Conservation (phyloP, 2,797 vertebrate genomes). For the Vespertilio murinus region DNA sequence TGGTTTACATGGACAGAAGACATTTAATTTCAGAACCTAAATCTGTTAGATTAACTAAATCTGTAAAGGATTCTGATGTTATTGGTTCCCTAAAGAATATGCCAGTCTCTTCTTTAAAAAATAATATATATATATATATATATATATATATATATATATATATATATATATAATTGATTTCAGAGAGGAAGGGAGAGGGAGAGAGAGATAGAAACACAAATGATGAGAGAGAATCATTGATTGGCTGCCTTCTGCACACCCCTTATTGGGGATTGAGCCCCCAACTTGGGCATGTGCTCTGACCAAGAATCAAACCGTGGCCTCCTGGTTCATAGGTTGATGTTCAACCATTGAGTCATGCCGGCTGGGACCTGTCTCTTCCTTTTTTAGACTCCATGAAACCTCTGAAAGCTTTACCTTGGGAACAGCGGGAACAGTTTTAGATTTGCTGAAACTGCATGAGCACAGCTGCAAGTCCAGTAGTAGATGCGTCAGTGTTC, state of each 20-base stretch:
- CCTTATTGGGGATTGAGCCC: too few relatives aligned
- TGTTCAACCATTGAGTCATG: too few relatives aligned
- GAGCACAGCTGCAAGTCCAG: neutral
- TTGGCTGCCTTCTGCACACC: too few relatives aligned
- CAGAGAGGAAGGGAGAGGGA: too few relatives aligned
- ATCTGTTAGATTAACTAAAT: neutral
- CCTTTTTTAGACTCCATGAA: neutral
- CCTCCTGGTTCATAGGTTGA: too few relatives aligned
- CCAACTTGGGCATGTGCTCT: too few relatives aligned
- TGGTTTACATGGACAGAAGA: neutral
- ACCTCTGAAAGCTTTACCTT: neutral
- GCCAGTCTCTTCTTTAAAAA: neutral
- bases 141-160: too few relatives aligned
- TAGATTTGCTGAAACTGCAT: constrained; percentile 12
- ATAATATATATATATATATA: too few relatives aligned
- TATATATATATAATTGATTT: too few relatives aligned
- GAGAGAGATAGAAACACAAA: too few relatives aligned
- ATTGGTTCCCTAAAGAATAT: neutral
- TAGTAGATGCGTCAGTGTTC: neutral
- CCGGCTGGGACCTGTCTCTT: neutral
- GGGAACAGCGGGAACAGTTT: neutral
- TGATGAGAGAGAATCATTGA: too few relatives aligned
- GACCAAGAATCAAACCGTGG: too few relatives aligned
- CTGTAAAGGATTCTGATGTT: neutral
- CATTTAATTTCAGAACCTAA: neutral